A percentile compares a stretch with the other conserved stretches of the same genome.
These are phyloP conservation scores for Pitta sordida DNA, from an alignment of 2,113 vertebrate species.

Conservation along the genomic window DNA sequence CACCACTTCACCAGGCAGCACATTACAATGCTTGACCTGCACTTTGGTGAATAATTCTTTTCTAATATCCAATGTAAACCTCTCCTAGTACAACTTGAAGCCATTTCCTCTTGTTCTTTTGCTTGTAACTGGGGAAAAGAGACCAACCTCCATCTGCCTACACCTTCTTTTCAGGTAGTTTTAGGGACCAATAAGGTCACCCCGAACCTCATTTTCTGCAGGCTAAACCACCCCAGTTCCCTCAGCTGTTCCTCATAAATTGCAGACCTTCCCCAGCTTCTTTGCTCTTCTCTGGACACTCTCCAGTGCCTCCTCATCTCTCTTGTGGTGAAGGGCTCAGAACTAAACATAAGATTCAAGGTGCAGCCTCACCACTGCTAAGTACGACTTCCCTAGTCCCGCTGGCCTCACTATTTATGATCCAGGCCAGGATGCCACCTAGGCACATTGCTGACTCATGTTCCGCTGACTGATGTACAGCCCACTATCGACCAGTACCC, in stretches of 20 bases:
- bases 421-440: not conserved
- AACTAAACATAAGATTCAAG: not conserved
- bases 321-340: not conserved
- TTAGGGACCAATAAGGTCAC: not conserved
- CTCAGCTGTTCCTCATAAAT: not conserved
- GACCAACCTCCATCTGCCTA: not conserved
- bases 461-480: not conserved
- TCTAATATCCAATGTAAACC: not conserved
- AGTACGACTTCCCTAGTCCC: not conserved
- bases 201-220: not conserved
- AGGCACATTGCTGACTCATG: not conserved
- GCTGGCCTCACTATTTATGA: not conserved
- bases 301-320: not conserved
- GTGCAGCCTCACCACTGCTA: not conserved
- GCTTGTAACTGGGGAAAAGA: not conserved
- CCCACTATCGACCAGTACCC: accelerated
- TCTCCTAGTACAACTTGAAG: not conserved
- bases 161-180: not conserved
- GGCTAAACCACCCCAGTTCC: not conserved
- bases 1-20: not conserved
- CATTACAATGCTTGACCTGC: not conserved
- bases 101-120: not conserved
- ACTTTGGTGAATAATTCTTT: not conserved
- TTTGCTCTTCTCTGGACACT: not conserved
- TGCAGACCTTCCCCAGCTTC: not conserved